Evolutionary conservation across 2,797 vertebrate genomes (phyloP), one percentile per base, ranked within the genome.

Genomic region (Enteromius thamalakanensis): DNA sequence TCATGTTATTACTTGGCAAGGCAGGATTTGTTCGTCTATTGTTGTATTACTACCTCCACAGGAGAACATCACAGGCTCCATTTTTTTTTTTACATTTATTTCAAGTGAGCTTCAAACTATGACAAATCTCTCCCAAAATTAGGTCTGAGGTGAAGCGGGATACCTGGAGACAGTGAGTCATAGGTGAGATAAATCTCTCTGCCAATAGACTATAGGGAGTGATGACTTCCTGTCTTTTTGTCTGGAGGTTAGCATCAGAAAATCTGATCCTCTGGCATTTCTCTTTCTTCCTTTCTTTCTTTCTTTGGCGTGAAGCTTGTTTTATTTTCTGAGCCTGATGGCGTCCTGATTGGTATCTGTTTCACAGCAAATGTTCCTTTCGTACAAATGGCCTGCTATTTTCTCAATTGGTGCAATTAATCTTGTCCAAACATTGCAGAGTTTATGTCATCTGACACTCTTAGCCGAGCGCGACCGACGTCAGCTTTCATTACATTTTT

Each of bases 321-420:
- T 80, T 8, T 23, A 23, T 80, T 80, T 84, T 77, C 79, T 58
- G 60, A 75, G 26, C 81, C 62, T 84, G 64, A 79, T 84, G 68
- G 82, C 76, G 72, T 82, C 71, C 72, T 82, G 86, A 87, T 88
- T 84, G 79, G 83, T 86, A 81, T 88, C 86, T 83, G 84, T 85
- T 88, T 87, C 82, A 79, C 74, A 40, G 77, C 79, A 89, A 89
- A 87, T 83, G 87, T 84, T 88, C 86, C 87, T 87, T 82, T 84
- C 34, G 14, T 71, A 81, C 76, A 82, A 85, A 85, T 84, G 77
- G 53, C 65, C 84, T 74, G 82, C 78, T 84, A 86, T 88, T 88
- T 86, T 83, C 86, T 80, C 87, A 86, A 86, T 86, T 85, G 86
- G 82, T 84, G 82, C 85, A 88, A 88, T 89, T 89, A 89, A 88